A percentile compares a stretch with the other conserved stretches of the same genome.
phyloP scores from a whole-genome alignment of 1,140 invertebrate species.

The Pseudoatta argentina region DNA sequence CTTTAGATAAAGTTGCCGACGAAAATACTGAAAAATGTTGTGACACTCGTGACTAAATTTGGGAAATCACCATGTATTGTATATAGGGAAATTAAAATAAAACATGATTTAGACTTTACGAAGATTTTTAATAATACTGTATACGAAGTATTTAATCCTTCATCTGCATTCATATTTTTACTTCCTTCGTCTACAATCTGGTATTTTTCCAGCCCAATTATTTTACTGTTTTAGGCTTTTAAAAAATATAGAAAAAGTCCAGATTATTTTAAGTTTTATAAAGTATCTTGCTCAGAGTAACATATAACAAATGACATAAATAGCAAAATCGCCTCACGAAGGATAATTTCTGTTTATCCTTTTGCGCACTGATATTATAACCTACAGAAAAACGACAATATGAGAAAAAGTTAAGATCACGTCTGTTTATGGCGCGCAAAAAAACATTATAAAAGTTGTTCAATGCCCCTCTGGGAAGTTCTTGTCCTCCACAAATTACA shows the following conservation, averaged over 20 bases:
- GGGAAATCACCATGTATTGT: not conserved
- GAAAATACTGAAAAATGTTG: not conserved
- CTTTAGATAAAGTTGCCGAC: not conserved
- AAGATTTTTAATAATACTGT: not conserved
- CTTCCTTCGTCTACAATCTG: too few species aligned
- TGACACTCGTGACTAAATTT: not conserved
- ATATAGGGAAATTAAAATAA: not conserved
- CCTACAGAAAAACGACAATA: slow-evolving; percentile 29
- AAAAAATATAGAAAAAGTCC: too few species aligned
- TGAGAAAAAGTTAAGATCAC: slow-evolving; percentile 44
- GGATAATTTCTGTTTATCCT: slow-evolving; percentile 21
- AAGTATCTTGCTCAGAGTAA: not conserved
- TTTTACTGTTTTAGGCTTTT: too few species aligned
- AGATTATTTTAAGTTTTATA: not conserved
- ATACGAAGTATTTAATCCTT: not conserved
- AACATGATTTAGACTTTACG: not conserved
- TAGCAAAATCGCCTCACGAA: not conserved
- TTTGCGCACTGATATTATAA: slow-evolving; percentile 23
- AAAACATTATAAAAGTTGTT: slow-evolving; percentile 58
- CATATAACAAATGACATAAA: not conserved
- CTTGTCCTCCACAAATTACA: slow-evolving; percentile 53
- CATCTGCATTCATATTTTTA: too few species aligned
- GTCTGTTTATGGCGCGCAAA: slow-evolving; percentile 42
- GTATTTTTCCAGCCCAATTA: too few species aligned
- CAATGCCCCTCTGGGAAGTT: slow-evolving; percentile 40